Base-by-base conservation (phyloP, 2,888 invertebrate species). In the Poecilobothrus nobilitatus region DNA sequence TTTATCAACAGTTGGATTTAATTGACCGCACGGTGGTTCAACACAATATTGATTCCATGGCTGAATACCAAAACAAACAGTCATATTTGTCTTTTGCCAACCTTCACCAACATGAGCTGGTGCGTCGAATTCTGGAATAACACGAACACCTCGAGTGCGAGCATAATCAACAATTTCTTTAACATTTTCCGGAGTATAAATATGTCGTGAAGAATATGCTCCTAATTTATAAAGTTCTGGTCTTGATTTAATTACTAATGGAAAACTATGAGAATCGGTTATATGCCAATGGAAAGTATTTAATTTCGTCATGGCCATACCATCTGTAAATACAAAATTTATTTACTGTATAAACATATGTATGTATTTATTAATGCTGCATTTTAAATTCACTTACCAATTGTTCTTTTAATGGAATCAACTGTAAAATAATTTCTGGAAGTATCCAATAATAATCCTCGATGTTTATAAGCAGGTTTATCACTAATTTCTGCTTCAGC, bases 251-350 rank as follows among this genome's bases (percentile, higher is more conserved):
- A 91, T 87, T 69, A 90, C 89, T 76, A 94, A 90, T 0, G 97
- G 97, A 79, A 97, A 97, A 74, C 96, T 95, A 73, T 96, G 95
- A 21, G 92, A 91, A 81, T 97, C 97, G 0, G 92, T 93, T 68
- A 94, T 91, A 76, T 94, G 93, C 96, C 96, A 97, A 77, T 97
- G 97, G 83, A 97, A 91, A 0, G 92, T 91, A 78, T 97, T 97
- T 75, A 97, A 78, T 80, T 97, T 97, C 37, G 92, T 91, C 78
- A 90, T 87, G 0, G 91, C 89, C 95, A 97, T 96, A 0, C 87
- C 95, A 76, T 95, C 94, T 87, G 74, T 2, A 75, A 71, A 66
- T 63, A 27, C 65, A 68, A 66, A 9, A 41, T 37, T 61, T 22
- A 33, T 7, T 7, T 37, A 10, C 8, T 10, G 37, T 10, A 37